Evolutionary conservation across 2,797 vertebrate genomes (phyloP), one percentile per base, ranked within the genome.

Genomic region (Craterocephalus amniculus): DNA sequence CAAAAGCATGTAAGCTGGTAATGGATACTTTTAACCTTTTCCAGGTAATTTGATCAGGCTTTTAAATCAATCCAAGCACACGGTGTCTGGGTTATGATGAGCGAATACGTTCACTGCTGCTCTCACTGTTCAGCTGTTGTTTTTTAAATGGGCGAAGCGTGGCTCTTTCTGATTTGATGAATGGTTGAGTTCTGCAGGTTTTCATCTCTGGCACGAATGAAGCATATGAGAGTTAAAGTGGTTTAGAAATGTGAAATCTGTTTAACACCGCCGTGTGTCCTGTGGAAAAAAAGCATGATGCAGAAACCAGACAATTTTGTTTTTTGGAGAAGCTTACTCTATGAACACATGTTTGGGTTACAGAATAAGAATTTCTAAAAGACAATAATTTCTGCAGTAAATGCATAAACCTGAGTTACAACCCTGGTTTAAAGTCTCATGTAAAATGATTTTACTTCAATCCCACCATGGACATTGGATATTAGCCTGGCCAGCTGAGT

Each of bases 1-100:
- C 79, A 89, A 90, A 91, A 86, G 80, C 87, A 89, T 84, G 90
- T 91, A 86, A 89, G 77, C 29, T 40, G 4, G 84, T 91, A 93
- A 92, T 90, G 77, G 83, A 93, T 90, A 89, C 83, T 89, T 93
- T 90, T 92, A 94, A 93, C 92, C 90, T 94, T 93, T 92, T 82
- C 83, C 83, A 85, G 83, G 90, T 94, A 93, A 93, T 94, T 92
- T 84, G 78, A 92, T 92, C 87, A 77, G 72, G 75, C 84, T 71
- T 85, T 93, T 89, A 91, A 94, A 94, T 94, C 90, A 91, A 92
- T 93, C 79, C 74, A 69, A 68, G 76, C 79, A 64, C 72, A 71
- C 71, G 67, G 83, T 60, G 82, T 88, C 78, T 78, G 76, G 70
- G 78, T 90, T 90, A 87, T 89, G 89, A 91, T 93, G 67, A 72